Conservation (phyloP, 2,113 vertebrate species). For the Struthidea cinerea region DNA sequence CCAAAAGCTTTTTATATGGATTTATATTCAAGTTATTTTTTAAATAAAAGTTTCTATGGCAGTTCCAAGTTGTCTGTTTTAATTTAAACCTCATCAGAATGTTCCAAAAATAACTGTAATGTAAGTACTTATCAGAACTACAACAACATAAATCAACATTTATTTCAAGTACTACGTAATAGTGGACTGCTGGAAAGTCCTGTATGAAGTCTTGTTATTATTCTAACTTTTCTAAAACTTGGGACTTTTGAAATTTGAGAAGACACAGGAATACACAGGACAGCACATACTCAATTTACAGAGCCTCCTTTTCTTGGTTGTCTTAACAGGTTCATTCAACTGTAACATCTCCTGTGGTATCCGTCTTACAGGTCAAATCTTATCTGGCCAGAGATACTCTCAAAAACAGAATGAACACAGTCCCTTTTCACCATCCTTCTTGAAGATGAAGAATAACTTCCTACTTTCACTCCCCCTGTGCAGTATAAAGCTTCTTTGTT, state of each 20-base stretch:
- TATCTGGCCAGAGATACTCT: background rate
- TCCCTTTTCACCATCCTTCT: background rate
- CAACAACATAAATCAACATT: background rate
- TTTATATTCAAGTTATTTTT: background rate
- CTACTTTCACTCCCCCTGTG: background rate
- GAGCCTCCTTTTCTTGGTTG: background rate
- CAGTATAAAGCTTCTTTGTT: background rate
- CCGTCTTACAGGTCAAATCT: background rate
- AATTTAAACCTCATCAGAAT: background rate
- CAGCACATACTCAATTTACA: background rate
- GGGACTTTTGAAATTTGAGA: background rate
- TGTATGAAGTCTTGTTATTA: background rate
- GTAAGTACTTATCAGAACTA: constrained; percentile 10
- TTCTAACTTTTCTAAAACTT: background rate
- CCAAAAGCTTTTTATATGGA: background rate
- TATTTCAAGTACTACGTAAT: background rate
- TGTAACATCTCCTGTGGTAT: background rate
- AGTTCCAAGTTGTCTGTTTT: constrained; percentile 9
- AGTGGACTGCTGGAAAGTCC: background rate
- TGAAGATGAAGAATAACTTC: background rate
- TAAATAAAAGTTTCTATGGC: background rate
- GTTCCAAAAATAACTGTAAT: constrained; percentile 35
- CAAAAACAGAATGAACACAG: background rate
- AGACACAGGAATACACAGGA: background rate
- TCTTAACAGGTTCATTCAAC: background rate